Evolutionary conservation across 2,888 invertebrate species (phyloP), one percentile per base, ranked within the genome.

Genomic region (Cordilura impudica): DNA sequence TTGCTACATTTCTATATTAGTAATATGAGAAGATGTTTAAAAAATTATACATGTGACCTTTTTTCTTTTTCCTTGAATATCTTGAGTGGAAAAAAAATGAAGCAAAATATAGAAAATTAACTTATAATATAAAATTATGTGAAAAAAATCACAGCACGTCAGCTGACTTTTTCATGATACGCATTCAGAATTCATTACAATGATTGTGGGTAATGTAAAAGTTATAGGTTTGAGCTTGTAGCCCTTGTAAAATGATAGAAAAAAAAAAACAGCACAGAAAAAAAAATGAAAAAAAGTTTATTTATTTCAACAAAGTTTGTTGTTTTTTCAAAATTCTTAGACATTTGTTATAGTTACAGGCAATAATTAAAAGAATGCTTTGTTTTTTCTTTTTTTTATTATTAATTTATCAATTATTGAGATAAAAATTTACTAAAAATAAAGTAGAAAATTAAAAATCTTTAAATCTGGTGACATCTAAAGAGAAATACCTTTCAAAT

Each of bases 171-270:
- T 72, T 61, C 61, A 72, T 81, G 82, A 82, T 82, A 83, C 83
- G 83, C 83, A 83, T 81, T 83, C 83, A 77, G 83, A 83, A 83
- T 82, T 81, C 81, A 82, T 83, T 82, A 83, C 81, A 72, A 81
- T 58, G 78, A 71, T 73, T 74, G 39, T 67, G 47, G 45, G 43
- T 56, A 26, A 51, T 21, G 10, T 43, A 58, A 43, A 29, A 35
- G 49, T 29, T 18, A 14, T 12, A 39, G 5, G 14, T 53, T 3
- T 1, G n/a, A 16, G 18, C 21, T 10, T 47, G n/a, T 53, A 60
- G 31, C 47, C 31, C 18, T 61, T 54, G 61, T 65, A 54, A 58
- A 47, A 35, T 26, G 43, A 72, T 53, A 61, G 8, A 53, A 14
- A 23, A 10, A n/a, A 21, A 21, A n/a, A 53, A 19, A 45, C 31